These are phyloP conservation scores for Diaprepes abbreviatus DNA, from an alignment of 2,888 invertebrate species.

Conservation along the genomic window DNA sequence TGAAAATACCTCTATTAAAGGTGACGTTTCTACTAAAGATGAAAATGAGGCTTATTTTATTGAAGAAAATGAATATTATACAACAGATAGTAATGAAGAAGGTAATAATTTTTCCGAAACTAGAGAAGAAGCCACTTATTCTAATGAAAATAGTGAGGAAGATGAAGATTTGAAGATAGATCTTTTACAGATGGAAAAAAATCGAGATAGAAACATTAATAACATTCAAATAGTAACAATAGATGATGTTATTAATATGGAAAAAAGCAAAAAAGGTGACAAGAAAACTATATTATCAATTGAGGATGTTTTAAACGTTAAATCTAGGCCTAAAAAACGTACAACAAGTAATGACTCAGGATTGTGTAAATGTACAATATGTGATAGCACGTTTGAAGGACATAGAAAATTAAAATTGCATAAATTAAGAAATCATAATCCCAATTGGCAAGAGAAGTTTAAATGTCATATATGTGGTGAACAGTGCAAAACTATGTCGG, in stretches of 20 bases:
- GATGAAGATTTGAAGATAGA: neutral
- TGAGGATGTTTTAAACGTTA: neutral
- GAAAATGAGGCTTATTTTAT: neutral
- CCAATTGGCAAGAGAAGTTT: conserved; percentile 27
- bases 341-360: neutral
- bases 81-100: neutral
- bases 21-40: no score
- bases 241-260: conserved; percentile 12
- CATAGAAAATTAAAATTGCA: conserved; percentile 8
- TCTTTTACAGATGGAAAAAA: neutral
- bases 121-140: neutral
- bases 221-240: conserved; percentile 17
- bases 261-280: neutral
- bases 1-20: neutral
- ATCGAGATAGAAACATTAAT: conserved; percentile 1
- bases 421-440: conserved; percentile 14
- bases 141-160: neutral
- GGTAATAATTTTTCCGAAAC: neutral
- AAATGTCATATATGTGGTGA: conserved; percentile 19
- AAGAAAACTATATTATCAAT: neutral
- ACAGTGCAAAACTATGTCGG: conserved; percentile 17
- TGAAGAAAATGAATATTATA: neutral
- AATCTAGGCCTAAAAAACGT: neutral
- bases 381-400: conserved; percentile 6
- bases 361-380: conserved; percentile 14